Evolutionary conservation across 2,113 vertebrate species (phyloP).

Genomic region (Heptranchias perlo): DNA sequence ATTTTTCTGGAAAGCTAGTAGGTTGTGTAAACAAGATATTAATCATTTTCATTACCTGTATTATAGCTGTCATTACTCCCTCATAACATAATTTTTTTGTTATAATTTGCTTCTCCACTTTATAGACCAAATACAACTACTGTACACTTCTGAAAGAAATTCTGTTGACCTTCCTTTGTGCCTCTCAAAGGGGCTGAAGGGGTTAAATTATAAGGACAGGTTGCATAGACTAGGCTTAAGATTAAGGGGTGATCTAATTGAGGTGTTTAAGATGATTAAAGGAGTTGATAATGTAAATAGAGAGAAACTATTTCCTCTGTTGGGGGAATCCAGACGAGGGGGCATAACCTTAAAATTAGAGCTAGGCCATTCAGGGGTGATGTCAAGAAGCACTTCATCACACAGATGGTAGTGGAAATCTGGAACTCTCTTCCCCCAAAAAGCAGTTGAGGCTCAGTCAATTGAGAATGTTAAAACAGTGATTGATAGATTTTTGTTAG

Average conservation of each 20-base stretch:
- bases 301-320: too few species aligned
- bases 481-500: too few species aligned
- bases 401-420: too few species aligned
- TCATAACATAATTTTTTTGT: constrained; percentile 28
- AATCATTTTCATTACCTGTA: constrained; percentile 31
- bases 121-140: constrained; percentile 20
- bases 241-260: not conserved
- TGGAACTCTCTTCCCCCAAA: too few species aligned
- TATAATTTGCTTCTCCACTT: constrained; percentile 8
- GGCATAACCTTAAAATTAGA: too few species aligned
- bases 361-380: too few species aligned
- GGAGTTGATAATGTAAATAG: too few species aligned
- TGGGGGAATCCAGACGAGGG: too few species aligned
- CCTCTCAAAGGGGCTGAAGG: not conserved
- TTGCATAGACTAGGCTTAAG: not conserved
- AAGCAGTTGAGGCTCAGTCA: too few species aligned
- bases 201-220: constrained; percentile 15
- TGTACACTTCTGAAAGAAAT: not conserved
- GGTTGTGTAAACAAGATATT: constrained; percentile 33
- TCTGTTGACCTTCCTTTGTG: not conserved
- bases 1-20: not conserved
- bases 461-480: too few species aligned
- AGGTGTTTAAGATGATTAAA: not conserved
- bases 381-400: too few species aligned
- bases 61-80: constrained; percentile 28